These are phyloP conservation scores for Saturnia pavonia DNA, from an alignment of 2,888 invertebrate genomes.

Conservation along the genomic window DNA sequence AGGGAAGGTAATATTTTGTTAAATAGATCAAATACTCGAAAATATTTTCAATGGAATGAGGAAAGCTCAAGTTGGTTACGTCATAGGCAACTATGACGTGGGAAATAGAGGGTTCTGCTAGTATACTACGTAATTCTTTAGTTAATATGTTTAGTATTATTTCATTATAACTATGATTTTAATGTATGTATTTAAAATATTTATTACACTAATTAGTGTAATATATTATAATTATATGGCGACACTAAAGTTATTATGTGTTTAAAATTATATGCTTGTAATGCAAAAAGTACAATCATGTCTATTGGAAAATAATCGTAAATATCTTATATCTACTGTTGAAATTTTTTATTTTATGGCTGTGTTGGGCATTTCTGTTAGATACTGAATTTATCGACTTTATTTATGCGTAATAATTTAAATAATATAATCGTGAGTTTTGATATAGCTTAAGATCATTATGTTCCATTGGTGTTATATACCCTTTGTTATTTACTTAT, in stretches of 20 bases:
- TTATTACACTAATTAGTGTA: too few relatives aligned
- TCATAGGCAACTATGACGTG: background rate
- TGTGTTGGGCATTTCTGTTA: conserved; percentile 39
- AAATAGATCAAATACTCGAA: background rate
- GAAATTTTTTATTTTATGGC: conserved; percentile 29
- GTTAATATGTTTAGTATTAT: background rate
- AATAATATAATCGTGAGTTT: background rate
- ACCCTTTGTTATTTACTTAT: conserved; percentile 16
- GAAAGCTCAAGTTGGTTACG: background rate
- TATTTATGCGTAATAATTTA: background rate
- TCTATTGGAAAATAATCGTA: conserved; percentile 15
- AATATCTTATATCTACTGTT: conserved; percentile 10
- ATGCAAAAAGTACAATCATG: background rate
- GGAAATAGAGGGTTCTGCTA: background rate
- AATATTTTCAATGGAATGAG: background rate
- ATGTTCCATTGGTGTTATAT: conserved; percentile 5
- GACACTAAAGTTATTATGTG: background rate
- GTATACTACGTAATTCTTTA: background rate
- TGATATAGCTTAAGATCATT: background rate
- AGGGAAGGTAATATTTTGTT: too few relatives aligned
- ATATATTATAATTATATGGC: background rate
- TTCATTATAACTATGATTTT: background rate
- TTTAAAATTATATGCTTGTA: conserved; percentile 1
- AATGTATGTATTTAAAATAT: background rate
- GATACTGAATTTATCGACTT: conserved; percentile 10